Percentiles rank a stretch among this genome's conserved stretches.
These are phyloP conservation scores for Leucophora obtusa DNA, from an alignment of 2,888 invertebrate species.

Conservation along the genomic window DNA sequence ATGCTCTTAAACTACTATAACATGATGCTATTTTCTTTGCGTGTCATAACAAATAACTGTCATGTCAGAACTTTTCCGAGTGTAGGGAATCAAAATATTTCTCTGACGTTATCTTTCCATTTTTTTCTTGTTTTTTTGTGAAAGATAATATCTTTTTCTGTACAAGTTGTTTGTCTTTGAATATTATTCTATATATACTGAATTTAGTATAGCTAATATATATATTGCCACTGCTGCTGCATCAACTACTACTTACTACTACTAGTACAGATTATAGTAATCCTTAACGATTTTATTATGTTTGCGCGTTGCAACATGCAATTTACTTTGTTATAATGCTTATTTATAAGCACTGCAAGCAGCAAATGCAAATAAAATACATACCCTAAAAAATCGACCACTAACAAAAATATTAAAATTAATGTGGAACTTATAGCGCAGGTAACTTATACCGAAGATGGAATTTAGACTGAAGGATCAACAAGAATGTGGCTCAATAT, in stretches of 20 bases:
- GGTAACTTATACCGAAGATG: too few relatives aligned
- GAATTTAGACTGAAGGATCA: too few relatives aligned
- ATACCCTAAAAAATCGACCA: conserved; percentile 30
- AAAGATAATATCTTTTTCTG: conserved; percentile 31
- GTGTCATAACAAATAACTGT: too few relatives aligned
- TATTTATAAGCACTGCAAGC: conserved; percentile 27
- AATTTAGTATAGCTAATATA: neutral
- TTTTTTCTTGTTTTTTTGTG: neutral
- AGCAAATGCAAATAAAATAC: neutral
- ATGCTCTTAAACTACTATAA: too few relatives aligned
- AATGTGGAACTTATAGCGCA: too few relatives aligned
- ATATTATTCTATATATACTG: conserved; percentile 8
- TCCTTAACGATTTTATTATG: conserved; percentile 64
- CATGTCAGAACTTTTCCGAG: too few relatives aligned
- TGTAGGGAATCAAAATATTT: conserved; percentile 15
- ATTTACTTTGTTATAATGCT: conserved; percentile 56
- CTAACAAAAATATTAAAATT: conserved; percentile 2
- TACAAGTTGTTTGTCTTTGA: conserved; percentile 44
- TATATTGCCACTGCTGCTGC: neutral
- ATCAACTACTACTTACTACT: conserved; percentile 14
- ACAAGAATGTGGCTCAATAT: too few relatives aligned
- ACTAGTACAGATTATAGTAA: conserved; percentile 54
- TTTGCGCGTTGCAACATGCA: conserved; percentile 64
- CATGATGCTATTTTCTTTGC: too few relatives aligned
- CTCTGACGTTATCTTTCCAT: conserved; percentile 32